Base-by-base conservation (phyloP, 2,888 invertebrate genomes). In the Drepana falcataria region DNA sequence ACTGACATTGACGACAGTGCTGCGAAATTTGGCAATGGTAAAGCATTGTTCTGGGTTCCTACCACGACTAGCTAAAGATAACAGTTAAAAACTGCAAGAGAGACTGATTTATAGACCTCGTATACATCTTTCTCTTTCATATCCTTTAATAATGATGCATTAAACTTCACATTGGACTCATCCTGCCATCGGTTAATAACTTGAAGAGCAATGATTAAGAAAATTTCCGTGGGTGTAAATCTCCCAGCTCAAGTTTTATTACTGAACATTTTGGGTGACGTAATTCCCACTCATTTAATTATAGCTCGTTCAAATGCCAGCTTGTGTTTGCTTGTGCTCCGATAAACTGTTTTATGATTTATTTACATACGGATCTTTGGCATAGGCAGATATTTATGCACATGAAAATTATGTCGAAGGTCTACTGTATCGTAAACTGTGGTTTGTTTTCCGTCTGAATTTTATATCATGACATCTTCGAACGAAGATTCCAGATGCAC, bases 301-400 rank as follows among this genome's bases (percentile, higher is more conserved):
- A 83, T 90, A 89, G 83, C 75, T 62, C 73, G 67, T 77, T 82
- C 82, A 87, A 88, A 89, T 89, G 87, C 85, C 87, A 88, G 79
- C 76, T 75, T 69, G 75, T 77, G 81, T 85, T 81, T 79, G 79
- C 75, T 66, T 37, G 70, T 66, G 67, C 68, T 72, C 65, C 64
- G 75, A 77, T 79, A 77, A 80, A 79, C 79, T 73, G 75, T 77
- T 78, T 79, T 67, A 80, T 70, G 74, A 72, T 79, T 81, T 81
- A 83, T 85, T 83, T 85, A 81, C 67, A 71, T 78, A 69, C 61
- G 57, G 57, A 61, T 68, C 55, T 58, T 62, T 60, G 62, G 59
- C 63, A 48, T 67, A 21, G 21, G 21, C 21, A 21, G 21, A 21
- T 21, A 59, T 69, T 59, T 61, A 57, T 59, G 57, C 52, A 35